These are phyloP conservation scores for Dreissena rostriformis DNA, from an alignment of 1,140 invertebrate species.

Conservation along the genomic window DNA sequence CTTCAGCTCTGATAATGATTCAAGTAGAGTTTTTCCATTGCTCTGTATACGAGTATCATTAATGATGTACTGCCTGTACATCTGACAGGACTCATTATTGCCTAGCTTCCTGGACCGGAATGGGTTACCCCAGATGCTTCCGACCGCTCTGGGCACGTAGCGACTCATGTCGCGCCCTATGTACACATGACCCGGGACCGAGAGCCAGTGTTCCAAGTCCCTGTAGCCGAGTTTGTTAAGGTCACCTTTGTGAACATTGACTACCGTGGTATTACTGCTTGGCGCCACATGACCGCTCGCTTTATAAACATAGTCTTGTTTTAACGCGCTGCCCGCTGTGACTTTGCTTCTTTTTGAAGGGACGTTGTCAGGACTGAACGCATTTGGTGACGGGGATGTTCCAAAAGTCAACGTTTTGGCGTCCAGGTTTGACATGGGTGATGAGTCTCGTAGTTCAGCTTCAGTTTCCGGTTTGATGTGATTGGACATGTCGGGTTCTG, in stretches of 20 bases:
- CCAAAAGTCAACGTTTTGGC: too few relatives aligned
- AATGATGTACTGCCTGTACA: constrained; percentile 55
- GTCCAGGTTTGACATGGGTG: too few relatives aligned
- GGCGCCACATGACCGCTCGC: background rate
- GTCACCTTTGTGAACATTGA: constrained; percentile 49
- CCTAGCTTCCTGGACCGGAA: constrained; percentile 46
- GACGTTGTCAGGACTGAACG: too few relatives aligned
- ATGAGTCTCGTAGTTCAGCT: too few relatives aligned
- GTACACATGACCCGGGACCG: constrained; percentile 56
- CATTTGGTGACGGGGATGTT: too few relatives aligned
- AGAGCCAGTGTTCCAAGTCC: constrained; percentile 57
- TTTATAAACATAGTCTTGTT: too few relatives aligned
- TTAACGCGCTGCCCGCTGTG: too few relatives aligned
- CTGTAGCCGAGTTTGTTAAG: constrained; percentile 55
- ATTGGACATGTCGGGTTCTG: too few relatives aligned
- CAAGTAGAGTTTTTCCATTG: constrained; percentile 50
- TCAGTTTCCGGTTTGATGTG: too few relatives aligned
- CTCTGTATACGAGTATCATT: constrained; percentile 26
- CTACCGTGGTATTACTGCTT: constrained; percentile 36
- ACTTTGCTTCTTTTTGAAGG: too few relatives aligned
- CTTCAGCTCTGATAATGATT: constrained; percentile 57
- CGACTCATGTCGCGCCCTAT: constrained; percentile 61
- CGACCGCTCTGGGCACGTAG: constrained; percentile 60
- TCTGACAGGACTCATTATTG: constrained; percentile 32
- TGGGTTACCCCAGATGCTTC: constrained; percentile 64